These are phyloP conservation scores for mouse (Mus musculus) DNA, from an alignment of 2,113 vertebrate species.

Conservation along the genomic window GRCm39 chr5:45502501-45503000, in stretches of 20 bases:
- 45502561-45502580: background rate
- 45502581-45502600: background rate
- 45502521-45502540: background rate
- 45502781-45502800: background rate
- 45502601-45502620: background rate
- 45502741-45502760: background rate
- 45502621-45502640: background rate
- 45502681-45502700: background rate
- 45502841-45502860: background rate
- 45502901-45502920: background rate
- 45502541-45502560: accelerated
- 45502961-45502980: no score
- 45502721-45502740: background rate
- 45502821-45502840: background rate
- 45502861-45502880: background rate
- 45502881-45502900: background rate
- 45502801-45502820: background rate
- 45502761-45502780: background rate
- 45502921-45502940: background rate
- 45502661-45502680: accelerated
- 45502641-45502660: background rate
- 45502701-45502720: background rate
- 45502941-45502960: background rate
- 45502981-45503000: background rate
- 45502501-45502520: background rate